These are phyloP conservation scores for Mechanitis mazaeus DNA, from an alignment of 2,888 invertebrate species.

Conservation along the genomic window DNA sequence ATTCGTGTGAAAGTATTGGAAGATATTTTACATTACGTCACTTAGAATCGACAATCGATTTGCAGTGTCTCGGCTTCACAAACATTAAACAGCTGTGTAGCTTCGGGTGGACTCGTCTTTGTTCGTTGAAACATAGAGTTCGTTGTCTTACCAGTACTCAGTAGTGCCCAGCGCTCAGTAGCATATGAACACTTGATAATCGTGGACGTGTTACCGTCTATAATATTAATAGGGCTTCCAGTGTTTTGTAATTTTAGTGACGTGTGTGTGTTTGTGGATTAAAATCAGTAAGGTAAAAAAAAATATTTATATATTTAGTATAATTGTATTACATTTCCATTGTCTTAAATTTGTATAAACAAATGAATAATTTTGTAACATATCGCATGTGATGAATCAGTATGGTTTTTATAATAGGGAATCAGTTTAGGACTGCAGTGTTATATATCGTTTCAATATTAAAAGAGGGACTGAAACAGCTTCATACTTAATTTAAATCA, in stretches of 20 bases:
- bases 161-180: constrained; percentile 38
- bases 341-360: too few species aligned
- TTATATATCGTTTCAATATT: too few species aligned
- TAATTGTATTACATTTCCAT: too few species aligned
- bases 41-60: constrained; percentile 54
- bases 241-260: constrained; percentile 34
- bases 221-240: constrained; percentile 33
- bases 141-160: constrained; percentile 41
- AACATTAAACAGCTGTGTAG: constrained; percentile 71
- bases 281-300: not conserved
- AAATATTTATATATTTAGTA: not conserved
- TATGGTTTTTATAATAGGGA: not conserved
- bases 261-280: constrained; percentile 33
- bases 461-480: too few species aligned
- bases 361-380: too few species aligned
- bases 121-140: constrained; percentile 50
- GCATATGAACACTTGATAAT: constrained; percentile 35
- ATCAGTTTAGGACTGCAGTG: constrained; percentile 10
- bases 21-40: constrained; percentile 43
- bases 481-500: too few species aligned
- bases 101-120: constrained; percentile 55
- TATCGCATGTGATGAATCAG: too few species aligned
- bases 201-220: constrained; percentile 33
- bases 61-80: constrained; percentile 54
- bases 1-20: constrained; percentile 10